phyloP scores from a whole-genome alignment of 2,113 vertebrate species.

The Vulpes vulpes region DNA sequence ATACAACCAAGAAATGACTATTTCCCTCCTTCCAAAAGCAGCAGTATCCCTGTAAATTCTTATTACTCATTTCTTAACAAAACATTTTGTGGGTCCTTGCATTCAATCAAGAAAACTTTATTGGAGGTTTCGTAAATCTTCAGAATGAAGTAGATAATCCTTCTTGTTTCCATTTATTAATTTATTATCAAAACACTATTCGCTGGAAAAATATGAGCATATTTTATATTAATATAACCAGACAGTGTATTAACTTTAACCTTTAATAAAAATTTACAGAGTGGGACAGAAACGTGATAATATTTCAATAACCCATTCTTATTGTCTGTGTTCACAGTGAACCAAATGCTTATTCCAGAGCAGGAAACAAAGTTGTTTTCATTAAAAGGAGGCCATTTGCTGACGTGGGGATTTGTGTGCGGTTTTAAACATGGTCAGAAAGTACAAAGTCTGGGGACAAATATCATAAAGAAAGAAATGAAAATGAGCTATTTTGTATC shows the following conservation, averaged over 20 bases:
- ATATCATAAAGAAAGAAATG: slow-evolving; percentile 66
- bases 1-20: background rate
- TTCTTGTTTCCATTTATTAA: slow-evolving; percentile 64
- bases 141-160: slow-evolving; percentile 54
- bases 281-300: slow-evolving; percentile 59
- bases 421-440: slow-evolving; percentile 64
- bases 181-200: slow-evolving; percentile 56
- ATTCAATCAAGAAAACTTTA: slow-evolving; percentile 63
- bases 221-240: slow-evolving; percentile 68
- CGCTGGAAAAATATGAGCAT: slow-evolving; percentile 42
- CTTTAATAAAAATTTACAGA: slow-evolving; percentile 74
- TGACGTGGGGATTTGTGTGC: slow-evolving; percentile 59
- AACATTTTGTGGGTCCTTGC: background rate
- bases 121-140: slow-evolving; percentile 57
- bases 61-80: slow-evolving; percentile 29
- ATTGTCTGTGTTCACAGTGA: slow-evolving; percentile 41
- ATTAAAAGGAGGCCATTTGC: slow-evolving; percentile 42
- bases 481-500: slow-evolving; percentile 59
- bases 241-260: slow-evolving; percentile 62
- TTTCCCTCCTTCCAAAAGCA: slow-evolving; percentile 51
- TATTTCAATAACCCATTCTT: slow-evolving; percentile 34
- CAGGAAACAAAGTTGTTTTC: slow-evolving; percentile 52
- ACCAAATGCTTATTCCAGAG: slow-evolving; percentile 44
- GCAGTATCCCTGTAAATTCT: background rate
- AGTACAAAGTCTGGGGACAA: slow-evolving; percentile 54